Conservation (phyloP, 2,888 invertebrate species). For the Aphrophora alni region DNA sequence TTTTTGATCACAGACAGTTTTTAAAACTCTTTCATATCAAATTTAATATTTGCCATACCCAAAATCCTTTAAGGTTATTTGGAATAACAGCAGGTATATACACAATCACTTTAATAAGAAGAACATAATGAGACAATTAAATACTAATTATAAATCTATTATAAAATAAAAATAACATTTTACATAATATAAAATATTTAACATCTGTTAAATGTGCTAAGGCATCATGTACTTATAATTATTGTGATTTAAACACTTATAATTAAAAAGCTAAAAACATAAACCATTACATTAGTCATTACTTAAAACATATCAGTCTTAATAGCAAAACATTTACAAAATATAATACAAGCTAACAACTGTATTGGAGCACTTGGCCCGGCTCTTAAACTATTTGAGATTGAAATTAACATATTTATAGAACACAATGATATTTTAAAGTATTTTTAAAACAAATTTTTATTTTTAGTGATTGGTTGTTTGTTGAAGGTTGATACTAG, state of each 20-base stretch:
- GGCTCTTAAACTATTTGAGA: background rate
- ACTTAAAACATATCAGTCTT: conserved; percentile 6
- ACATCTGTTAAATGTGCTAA: background rate
- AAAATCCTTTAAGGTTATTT: background rate
- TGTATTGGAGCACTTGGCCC: background rate
- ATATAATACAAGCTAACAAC: background rate
- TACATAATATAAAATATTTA: conserved; percentile 15
- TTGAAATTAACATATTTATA: background rate
- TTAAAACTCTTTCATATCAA: background rate
- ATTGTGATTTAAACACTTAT: background rate
- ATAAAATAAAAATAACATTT: conserved; percentile 9
- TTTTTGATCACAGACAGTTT: conserved; percentile 2
- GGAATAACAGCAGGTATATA: background rate
- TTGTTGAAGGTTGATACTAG: no score
- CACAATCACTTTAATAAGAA: background rate
- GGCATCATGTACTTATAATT: conserved; percentile 11
- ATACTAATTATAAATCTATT: background rate
- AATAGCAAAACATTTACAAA: background rate
- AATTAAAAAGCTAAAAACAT: conserved; percentile 3
- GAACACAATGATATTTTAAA: background rate
- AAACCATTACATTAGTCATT: background rate
- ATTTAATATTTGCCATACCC: background rate
- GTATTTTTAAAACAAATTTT: background rate
- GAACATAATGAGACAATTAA: conserved; percentile 9
- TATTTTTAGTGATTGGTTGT: no score